These are phyloP conservation scores for Nomada goodeniana DNA, from an alignment of 2,888 invertebrate species.

Conservation along the genomic window DNA sequence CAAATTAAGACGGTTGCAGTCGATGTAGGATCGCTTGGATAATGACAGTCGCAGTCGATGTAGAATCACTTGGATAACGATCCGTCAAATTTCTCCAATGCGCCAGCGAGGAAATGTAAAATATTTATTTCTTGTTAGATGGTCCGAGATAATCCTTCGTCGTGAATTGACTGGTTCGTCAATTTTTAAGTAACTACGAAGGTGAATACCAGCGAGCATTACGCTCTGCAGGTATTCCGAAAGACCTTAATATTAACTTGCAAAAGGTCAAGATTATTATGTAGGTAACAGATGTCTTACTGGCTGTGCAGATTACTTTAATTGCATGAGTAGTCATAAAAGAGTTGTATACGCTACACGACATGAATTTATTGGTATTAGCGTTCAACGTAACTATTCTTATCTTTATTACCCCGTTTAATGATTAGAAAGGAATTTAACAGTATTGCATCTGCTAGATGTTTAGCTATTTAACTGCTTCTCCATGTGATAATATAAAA, in stretches of 20 bases:
- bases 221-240: background rate
- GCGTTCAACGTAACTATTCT: background rate
- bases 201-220: background rate
- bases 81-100: too few species aligned
- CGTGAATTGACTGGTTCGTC: background rate
- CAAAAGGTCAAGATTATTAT: background rate
- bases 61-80: too few species aligned
- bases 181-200: background rate
- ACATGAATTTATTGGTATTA: background rate
- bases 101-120: too few species aligned
- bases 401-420: background rate
- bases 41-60: too few species aligned
- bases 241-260: background rate
- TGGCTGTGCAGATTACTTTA: background rate
- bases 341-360: background rate
- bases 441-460: background rate
- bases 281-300: background rate
- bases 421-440: background rate
- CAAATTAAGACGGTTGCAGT: background rate
- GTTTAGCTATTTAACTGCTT: too few species aligned
- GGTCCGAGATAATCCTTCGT: too few species aligned
- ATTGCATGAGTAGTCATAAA: background rate
- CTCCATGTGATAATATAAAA: too few species aligned
- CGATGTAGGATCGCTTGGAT: too few species aligned
- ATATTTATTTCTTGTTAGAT: too few species aligned